phyloP scores from a whole-genome alignment of 2,113 vertebrate genomes.

The Agapornis roseicollis region DNA sequence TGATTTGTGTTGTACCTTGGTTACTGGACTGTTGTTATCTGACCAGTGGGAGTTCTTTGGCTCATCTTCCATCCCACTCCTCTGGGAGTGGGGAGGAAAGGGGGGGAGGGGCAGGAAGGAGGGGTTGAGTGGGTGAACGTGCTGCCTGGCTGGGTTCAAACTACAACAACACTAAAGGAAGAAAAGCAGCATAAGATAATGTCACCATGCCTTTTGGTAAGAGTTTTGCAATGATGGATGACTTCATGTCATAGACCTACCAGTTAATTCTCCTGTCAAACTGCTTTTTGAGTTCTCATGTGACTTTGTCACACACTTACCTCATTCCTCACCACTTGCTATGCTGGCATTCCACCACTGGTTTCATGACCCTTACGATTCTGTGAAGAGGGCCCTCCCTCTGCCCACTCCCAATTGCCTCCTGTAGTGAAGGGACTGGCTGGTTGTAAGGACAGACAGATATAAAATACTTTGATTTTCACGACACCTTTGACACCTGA shows the following conservation, averaged over 20 bases:
- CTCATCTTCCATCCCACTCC: too few species aligned
- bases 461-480: not conserved
- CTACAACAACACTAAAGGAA: too few species aligned
- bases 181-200: not conserved
- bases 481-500: not conserved
- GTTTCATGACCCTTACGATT: not conserved
- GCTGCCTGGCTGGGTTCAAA: too few species aligned
- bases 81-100: too few species aligned
- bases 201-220: not conserved
- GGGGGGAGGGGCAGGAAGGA: too few species aligned
- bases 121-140: too few species aligned
- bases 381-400: fast-evolving
- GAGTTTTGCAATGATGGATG: not conserved
- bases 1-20: too few species aligned
- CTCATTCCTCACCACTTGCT: not conserved
- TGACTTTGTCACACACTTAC: fast-evolving
- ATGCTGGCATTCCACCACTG: not conserved
- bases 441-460: not conserved
- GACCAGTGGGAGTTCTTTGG: too few species aligned
- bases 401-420: fast-evolving
- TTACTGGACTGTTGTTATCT: too few species aligned
- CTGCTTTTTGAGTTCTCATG: fast-evolving
- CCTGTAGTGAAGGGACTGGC: not conserved
- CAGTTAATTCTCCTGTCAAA: not conserved
- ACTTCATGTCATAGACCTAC: not conserved